Base-by-base conservation (phyloP, 2,888 invertebrate genomes). In the Gnatocerus cornutus region DNA sequence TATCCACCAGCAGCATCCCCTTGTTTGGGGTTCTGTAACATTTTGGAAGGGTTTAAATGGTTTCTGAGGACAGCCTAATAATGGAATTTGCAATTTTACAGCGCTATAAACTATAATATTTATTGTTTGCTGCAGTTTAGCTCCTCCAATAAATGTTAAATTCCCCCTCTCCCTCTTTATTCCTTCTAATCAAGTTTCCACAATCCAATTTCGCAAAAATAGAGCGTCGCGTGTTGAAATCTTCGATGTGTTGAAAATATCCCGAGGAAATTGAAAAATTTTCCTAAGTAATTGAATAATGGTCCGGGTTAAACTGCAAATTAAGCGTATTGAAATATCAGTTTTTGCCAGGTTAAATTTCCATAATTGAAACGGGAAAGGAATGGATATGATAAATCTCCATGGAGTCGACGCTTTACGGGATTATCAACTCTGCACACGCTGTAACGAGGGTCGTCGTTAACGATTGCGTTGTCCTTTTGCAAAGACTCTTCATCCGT, bases 341-440 rank as follows among this genome's bases (percentile, higher is more conserved):
- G 16, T 70, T 61, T 66, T 64, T 59, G 65, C 16, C 37, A 14
- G 37, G 16, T 61, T 46, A 62, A 66, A 73, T 75, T 73, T 74
- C 72, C 75, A 73, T 75, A 75, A 75, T 75, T 74, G 74, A 74
- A 75, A 75, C 71, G 73, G 69, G 72, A 73, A 68, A 69, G 64
- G 73, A 71, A 71, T 69, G 71, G 73, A 61, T 73, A 74, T 75
- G 73, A 75, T 75, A 75, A 75, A 75, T 75, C 75, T 75, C 73
- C 52, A 50, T 48, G 62, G 62, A 62, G 48, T 9, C 64, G 69
- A 72, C 73, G 73, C 68, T 71, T 73, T 66, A 64, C 67, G 71
- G 74, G 75, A 75, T 75, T 75, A 75, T 73, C 75, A 74, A 73
- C 73, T 75, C 75, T 69, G 73, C 74, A 70, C 70, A 66, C 46